phyloP scores from a whole-genome alignment of 2,113 vertebrate genomes.

The Ceyx cyanopectus region DNA sequence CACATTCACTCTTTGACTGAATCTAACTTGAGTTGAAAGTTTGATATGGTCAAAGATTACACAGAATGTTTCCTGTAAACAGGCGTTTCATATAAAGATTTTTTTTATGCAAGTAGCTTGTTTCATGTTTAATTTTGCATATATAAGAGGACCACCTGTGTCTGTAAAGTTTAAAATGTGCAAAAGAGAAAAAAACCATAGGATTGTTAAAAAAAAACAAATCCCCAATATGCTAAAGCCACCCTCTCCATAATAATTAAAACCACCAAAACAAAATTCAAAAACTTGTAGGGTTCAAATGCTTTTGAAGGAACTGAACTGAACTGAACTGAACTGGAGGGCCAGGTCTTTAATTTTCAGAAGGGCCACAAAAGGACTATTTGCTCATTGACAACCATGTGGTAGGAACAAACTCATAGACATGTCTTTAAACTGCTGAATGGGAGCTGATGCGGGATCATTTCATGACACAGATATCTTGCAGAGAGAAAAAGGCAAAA shows the following conservation, averaged over 20 bases:
- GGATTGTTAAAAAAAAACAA: no score
- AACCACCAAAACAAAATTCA: no score
- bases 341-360: not conserved
- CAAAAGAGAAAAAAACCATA: no score
- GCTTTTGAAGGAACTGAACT: no score
- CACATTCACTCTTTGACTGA: not conserved
- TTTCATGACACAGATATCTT: not conserved
- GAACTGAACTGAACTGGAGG: not conserved
- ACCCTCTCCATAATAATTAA: no score
- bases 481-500: not conserved
- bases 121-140: no score
- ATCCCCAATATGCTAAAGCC: no score
- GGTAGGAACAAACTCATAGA: not conserved
- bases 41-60: constrained; percentile 22
- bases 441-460: not conserved
- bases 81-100: not conserved
- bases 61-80: constrained; percentile 14
- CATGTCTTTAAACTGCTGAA: not conserved
- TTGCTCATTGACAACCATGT: not conserved
- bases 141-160: no score
- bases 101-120: no score
- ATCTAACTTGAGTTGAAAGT: not conserved
- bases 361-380: not conserved
- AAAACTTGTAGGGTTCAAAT: no score
- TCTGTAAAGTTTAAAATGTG: no score